Evolutionary conservation across 1,140 invertebrate species (phyloP).

Genomic region (Vanessa atalanta): DNA sequence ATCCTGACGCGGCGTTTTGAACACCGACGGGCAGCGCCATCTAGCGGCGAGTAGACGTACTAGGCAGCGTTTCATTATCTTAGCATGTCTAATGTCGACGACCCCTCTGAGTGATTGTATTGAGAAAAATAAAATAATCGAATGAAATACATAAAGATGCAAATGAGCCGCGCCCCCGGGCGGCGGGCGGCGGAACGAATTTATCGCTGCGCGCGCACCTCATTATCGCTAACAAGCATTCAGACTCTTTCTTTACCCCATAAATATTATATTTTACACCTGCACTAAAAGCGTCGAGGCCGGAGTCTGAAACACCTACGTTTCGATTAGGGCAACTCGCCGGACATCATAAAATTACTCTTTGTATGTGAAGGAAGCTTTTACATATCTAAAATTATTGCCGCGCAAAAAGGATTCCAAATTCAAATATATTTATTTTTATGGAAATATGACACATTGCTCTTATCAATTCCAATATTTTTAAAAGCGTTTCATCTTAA

Average conservation of each 20-base stretch:
- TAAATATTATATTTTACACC: slow-evolving; percentile 80
- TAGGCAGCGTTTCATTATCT: slow-evolving; percentile 4
- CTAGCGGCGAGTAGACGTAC: slow-evolving; percentile 56
- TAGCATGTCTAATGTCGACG: slow-evolving; percentile 34
- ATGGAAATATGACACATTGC: too few relatives aligned
- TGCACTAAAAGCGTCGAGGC: slow-evolving; percentile 54
- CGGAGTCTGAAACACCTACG: slow-evolving; percentile 1
- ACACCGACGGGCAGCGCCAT: slow-evolving; percentile 54
- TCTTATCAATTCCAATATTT: too few relatives aligned
- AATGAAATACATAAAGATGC: slow-evolving; percentile 71
- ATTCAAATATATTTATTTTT: neutral
- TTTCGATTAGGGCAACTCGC: slow-evolving; percentile 11
- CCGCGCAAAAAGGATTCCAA: neutral
- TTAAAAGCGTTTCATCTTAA: too few relatives aligned
- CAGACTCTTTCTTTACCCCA: slow-evolving; percentile 73
- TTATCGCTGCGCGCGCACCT: slow-evolving; percentile 75
- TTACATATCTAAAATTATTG: neutral
- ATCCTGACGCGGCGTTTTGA: slow-evolving; percentile 60
- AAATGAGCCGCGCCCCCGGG: slow-evolving; percentile 72
- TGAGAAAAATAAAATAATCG: slow-evolving; percentile 49
- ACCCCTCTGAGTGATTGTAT: slow-evolving; percentile 49
- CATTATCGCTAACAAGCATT: slow-evolving; percentile 78
- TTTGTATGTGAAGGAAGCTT: neutral
- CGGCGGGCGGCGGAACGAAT: slow-evolving; percentile 69
- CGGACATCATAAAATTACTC: neutral